These are phyloP conservation scores for Zingel zingel DNA, from an alignment of 2,113 vertebrate species.

Conservation along the genomic window DNA sequence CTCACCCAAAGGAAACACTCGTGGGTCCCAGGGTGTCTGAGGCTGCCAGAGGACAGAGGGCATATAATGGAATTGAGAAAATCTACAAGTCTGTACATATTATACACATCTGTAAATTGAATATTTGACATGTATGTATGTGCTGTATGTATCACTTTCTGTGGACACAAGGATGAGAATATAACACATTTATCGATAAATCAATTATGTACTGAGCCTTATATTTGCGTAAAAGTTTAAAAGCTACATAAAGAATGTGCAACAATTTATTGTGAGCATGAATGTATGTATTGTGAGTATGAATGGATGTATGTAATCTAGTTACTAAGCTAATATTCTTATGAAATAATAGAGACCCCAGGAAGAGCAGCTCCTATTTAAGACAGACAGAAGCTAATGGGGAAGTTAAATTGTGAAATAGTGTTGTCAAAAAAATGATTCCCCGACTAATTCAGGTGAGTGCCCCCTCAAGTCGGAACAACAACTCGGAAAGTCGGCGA, in stretches of 20 bases:
- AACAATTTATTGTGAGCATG: too few relatives aligned
- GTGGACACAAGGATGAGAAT: neutral
- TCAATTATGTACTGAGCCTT: neutral
- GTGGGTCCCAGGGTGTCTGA: conserved; percentile 62
- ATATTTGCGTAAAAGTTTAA: neutral
- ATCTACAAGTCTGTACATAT: neutral
- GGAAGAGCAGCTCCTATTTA: too few relatives aligned
- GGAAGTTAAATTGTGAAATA: too few relatives aligned
- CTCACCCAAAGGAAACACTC: conserved; percentile 64
- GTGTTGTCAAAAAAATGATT: too few relatives aligned
- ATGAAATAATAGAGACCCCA: too few relatives aligned
- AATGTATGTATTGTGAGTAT: too few relatives aligned
- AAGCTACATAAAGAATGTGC: neutral
- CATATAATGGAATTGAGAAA: neutral
- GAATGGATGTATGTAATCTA: too few relatives aligned
- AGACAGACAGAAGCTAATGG: too few relatives aligned
- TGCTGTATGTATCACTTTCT: neutral
- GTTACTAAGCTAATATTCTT: too few relatives aligned
- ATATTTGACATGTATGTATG: neutral
- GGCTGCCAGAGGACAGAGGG: conserved; percentile 38
- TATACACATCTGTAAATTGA: neutral
- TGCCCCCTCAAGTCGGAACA: too few relatives aligned
- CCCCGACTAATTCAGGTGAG: too few relatives aligned
- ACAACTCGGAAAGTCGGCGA: too few relatives aligned
- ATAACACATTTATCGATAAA: neutral